phyloP scores from a whole-genome alignment of 2,797 vertebrate species.

The Calcarius lapponicus region DNA sequence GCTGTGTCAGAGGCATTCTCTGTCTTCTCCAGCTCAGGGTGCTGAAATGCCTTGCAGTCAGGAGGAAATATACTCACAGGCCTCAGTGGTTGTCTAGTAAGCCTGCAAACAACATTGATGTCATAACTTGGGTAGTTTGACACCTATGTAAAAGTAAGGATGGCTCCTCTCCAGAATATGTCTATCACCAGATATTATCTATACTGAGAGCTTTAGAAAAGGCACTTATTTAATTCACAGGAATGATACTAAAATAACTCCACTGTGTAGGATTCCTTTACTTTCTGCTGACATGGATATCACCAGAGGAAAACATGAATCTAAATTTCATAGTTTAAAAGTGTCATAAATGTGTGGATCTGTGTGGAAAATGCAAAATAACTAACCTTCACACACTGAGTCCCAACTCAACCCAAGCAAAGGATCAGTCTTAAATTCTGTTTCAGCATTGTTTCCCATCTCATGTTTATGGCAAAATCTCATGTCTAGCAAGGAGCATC shows the following conservation, averaged over 20 bases:
- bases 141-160: background rate
- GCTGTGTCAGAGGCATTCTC: background rate
- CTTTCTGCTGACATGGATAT: background rate
- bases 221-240: constrained; percentile 1
- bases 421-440: background rate
- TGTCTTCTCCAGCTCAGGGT: background rate
- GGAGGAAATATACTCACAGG: background rate
- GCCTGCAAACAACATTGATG: background rate
- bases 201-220: background rate
- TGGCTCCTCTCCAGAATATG: background rate
- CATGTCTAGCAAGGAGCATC: background rate
- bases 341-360: background rate
- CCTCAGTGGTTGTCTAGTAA: background rate
- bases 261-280: background rate
- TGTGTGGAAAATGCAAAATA: background rate
- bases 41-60: background rate
- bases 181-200: background rate
- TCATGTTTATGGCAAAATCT: background rate
- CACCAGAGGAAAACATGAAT: background rate
- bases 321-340: background rate
- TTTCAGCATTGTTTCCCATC: background rate
- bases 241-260: constrained; percentile 3
- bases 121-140: background rate
- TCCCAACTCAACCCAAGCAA: background rate
- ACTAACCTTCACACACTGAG: background rate